Conservation (phyloP, 2,113 vertebrate species). For the Chlorodrepanis virens region DNA sequence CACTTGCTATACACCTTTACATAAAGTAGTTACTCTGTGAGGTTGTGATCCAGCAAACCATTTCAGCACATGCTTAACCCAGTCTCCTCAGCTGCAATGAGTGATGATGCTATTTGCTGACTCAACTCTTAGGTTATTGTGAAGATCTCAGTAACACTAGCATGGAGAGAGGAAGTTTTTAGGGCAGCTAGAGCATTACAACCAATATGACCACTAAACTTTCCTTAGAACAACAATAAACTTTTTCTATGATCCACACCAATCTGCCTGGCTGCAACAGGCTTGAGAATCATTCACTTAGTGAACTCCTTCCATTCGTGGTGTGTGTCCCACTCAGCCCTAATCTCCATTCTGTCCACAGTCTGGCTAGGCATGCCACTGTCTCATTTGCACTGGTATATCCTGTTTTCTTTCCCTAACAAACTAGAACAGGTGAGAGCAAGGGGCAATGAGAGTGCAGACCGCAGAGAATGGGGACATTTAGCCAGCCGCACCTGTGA, state of each 20-base stretch:
- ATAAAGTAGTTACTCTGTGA: background rate
- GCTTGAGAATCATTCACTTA: background rate
- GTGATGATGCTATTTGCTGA: background rate
- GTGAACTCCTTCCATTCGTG: background rate
- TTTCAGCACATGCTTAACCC: background rate
- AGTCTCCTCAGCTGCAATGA: background rate
- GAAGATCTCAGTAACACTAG: background rate
- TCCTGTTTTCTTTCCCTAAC: background rate
- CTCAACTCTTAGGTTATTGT: background rate
- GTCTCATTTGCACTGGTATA: background rate
- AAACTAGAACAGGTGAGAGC: background rate
- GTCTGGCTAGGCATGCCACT: background rate
- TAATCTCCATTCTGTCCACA: background rate
- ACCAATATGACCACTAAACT: background rate
- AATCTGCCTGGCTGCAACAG: background rate
- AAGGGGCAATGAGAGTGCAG: background rate
- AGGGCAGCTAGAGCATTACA: background rate
- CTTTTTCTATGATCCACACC: background rate
- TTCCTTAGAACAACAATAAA: background rate
- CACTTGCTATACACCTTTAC: background rate
- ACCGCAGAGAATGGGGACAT: background rate
- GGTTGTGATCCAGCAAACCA: background rate
- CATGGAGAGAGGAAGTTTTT: background rate
- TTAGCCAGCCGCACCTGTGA: background rate
- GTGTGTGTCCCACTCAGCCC: background rate